Evolutionary conservation across 2,113 vertebrate genomes (phyloP).

Genomic region (Phocoena sinus): DNA sequence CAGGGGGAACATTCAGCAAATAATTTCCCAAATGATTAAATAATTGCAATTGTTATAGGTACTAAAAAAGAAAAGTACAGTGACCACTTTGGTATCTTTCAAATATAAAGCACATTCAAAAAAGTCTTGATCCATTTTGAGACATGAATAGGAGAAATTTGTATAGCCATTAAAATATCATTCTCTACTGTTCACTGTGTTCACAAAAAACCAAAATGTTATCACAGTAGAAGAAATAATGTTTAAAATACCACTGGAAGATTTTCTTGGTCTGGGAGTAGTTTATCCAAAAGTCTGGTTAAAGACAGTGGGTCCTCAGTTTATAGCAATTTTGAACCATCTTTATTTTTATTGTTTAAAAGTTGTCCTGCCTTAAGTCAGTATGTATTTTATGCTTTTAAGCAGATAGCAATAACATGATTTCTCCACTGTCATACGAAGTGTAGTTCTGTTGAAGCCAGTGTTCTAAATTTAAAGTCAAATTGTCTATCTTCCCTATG

Average conservation of each 20-base stretch:
- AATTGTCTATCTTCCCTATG: neutral
- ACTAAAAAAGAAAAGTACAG: neutral
- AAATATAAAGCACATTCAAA: neutral
- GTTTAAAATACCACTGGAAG: neutral
- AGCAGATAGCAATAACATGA: neutral
- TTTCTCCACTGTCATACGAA: neutral
- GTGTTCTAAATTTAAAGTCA: neutral
- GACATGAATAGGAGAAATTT: neutral
- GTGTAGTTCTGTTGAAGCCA: neutral
- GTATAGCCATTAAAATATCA: neutral
- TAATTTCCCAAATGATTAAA: neutral
- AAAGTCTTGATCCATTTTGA: neutral
- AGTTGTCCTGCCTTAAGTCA: neutral
- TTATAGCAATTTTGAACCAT: neutral
- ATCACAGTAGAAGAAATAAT: neutral
- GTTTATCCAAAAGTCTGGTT: neutral
- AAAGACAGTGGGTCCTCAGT: neutral
- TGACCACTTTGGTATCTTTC: neutral
- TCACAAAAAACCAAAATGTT: neutral
- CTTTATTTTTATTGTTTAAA: constrained; percentile 4
- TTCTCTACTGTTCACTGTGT: neutral
- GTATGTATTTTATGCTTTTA: neutral
- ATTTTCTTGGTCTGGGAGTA: neutral
- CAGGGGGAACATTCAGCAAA: neutral
- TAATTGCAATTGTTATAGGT: neutral